A percentile compares a stretch with the other conserved stretches of the same genome.
Conservation (phyloP, 2,113 vertebrate species). For the Clarias gariepinus region DNA sequence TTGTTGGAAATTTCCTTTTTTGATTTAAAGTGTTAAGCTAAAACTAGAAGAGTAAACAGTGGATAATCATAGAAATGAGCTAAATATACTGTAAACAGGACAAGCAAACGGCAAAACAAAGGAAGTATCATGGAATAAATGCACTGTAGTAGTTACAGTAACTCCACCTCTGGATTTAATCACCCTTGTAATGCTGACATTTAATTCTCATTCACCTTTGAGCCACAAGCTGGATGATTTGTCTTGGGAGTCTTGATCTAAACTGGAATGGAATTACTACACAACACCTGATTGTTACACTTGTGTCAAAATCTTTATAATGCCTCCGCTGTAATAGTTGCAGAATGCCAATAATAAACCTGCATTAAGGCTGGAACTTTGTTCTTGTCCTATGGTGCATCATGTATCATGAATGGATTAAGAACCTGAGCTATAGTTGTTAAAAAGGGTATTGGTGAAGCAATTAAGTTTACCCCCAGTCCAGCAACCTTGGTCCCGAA, state of each 20-base stretch:
- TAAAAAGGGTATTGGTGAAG: neutral
- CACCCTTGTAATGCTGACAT: neutral
- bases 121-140: neutral
- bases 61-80: neutral
- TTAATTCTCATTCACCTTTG: constrained; percentile 1
- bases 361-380: neutral
- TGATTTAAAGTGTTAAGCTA: no score
- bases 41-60: neutral
- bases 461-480: neutral
- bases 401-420: neutral
- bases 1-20: no score
- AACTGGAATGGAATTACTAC: neutral
- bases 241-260: neutral
- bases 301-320: neutral
- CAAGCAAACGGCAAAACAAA: neutral
- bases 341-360: neutral
- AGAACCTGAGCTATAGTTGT: neutral
- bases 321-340: neutral
- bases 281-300: constrained; percentile 1
- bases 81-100: neutral
- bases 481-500: neutral
- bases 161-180: neutral
- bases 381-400: no score
- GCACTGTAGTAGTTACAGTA: neutral
- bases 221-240: neutral